Conservation (phyloP, 2,113 vertebrate species). For the Dissostichus mawsoni region DNA sequence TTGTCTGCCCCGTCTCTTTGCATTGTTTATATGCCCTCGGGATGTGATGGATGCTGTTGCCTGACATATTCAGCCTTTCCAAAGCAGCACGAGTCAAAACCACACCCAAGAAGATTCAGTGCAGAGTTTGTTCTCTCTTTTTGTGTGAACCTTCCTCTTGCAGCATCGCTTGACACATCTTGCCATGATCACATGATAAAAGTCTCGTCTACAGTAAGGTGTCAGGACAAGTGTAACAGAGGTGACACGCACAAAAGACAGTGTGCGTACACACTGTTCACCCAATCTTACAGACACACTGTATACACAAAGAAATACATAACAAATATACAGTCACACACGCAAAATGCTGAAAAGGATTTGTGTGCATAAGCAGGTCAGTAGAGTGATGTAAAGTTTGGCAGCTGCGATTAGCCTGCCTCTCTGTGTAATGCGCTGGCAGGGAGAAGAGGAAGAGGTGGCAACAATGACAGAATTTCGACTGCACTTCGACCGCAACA, state of each 20-base stretch:
- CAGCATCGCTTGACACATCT: constrained; percentile 41
- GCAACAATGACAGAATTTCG: constrained; percentile 69
- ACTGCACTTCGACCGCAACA: constrained; percentile 65
- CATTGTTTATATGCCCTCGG: constrained; percentile 25
- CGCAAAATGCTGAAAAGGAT: constrained; percentile 32
- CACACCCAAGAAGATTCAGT: constrained; percentile 20
- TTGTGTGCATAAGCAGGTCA: constrained; percentile 33
- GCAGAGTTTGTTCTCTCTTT: background rate
- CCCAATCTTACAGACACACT: background rate
- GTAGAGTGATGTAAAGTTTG: constrained; percentile 55
- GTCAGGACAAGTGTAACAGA: constrained; percentile 22
- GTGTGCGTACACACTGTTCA: constrained; percentile 4
- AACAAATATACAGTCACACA: constrained; percentile 11
- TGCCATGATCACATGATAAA: constrained; percentile 41
- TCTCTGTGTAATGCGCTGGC: constrained; percentile 49
- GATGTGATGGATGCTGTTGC: constrained; percentile 19
- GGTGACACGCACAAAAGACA: constrained; percentile 22
- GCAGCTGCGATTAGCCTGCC: constrained; percentile 45
- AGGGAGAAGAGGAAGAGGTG: constrained; percentile 41
- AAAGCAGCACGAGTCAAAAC: constrained; percentile 28
- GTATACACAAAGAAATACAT: constrained; percentile 19
- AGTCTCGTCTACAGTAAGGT: constrained; percentile 18
- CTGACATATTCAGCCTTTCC: constrained; percentile 20
- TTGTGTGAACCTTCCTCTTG: constrained; percentile 11
- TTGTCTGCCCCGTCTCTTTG: constrained; percentile 11